A percentile compares a stretch with the other conserved stretches of the same genome.
Evolutionary conservation across 2,888 invertebrate genomes (phyloP).

Genomic region (Thelaira solivaga): DNA sequence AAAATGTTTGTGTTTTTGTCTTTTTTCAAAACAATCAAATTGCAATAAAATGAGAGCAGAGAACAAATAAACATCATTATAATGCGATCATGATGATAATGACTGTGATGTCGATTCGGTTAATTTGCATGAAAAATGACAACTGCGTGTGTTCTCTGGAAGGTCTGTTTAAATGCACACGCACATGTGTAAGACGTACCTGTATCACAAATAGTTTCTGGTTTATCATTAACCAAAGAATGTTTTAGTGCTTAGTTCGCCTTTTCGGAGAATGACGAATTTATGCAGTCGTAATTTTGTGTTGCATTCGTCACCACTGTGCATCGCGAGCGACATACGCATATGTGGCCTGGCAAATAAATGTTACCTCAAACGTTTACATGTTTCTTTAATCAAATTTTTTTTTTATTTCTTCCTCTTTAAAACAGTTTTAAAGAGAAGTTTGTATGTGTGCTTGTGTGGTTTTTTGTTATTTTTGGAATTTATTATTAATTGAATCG

Average conservation of each 20-base stretch:
- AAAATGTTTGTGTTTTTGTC: too few species aligned
- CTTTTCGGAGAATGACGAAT: too few species aligned
- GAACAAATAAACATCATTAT: conserved; percentile 45
- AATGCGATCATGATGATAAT: conserved; percentile 23
- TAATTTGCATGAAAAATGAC: neutral
- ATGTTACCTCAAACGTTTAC: conserved; percentile 53
- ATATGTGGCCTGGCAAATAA: conserved; percentile 35
- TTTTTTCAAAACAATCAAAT: conserved; percentile 36
- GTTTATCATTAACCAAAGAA: too few species aligned
- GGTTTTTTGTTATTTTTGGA: too few species aligned
- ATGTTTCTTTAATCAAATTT: conserved; percentile 24
- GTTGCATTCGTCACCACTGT: conserved; percentile 7
- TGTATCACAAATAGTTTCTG: too few species aligned
- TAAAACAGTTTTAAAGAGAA: conserved; percentile 15
- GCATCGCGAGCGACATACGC: conserved; percentile 40
- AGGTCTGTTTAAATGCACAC: too few species aligned
- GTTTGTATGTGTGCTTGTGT: conserved; percentile 6
- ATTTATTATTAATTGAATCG: conserved; percentile 59
- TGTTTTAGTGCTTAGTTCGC: too few species aligned
- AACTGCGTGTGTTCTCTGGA: too few species aligned
- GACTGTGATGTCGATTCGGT: conserved; percentile 6
- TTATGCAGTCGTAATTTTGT: too few species aligned
- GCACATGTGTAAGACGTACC: too few species aligned
- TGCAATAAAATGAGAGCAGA: conserved; percentile 47
- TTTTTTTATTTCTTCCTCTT: neutral